phyloP scores from a whole-genome alignment of 2,797 vertebrate species.

The Danionella dracula region DNA sequence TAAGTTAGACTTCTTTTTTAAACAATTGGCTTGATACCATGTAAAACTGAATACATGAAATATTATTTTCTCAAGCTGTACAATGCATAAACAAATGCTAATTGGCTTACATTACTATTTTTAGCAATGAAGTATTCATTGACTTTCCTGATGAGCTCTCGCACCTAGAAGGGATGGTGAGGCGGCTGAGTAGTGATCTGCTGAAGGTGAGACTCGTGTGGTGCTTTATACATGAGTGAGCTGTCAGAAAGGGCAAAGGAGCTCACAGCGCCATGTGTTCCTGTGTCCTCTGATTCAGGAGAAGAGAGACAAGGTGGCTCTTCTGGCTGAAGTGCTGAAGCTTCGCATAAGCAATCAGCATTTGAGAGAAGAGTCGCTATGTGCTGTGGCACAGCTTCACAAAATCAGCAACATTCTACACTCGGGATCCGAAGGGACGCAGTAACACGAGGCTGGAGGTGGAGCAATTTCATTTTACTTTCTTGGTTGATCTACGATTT shows the following conservation, averaged over 20 bases:
- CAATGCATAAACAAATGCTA: background rate
- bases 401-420: constrained; percentile 68
- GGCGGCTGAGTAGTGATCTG: constrained; percentile 68
- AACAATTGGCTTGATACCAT: background rate
- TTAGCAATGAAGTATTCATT: constrained; percentile 51
- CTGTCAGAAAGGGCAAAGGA: background rate
- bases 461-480: too few relatives aligned
- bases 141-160: constrained; percentile 67
- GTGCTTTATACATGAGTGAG: constrained; percentile 4
- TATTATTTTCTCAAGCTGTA: too few relatives aligned
- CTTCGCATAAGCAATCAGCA: constrained; percentile 73
- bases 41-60: too few relatives aligned
- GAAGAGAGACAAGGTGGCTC: constrained; percentile 73
- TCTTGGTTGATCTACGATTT: too few relatives aligned
- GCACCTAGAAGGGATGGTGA: constrained; percentile 71
- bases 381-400: constrained; percentile 66
- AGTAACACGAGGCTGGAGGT: too few relatives aligned
- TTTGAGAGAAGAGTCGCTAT: constrained; percentile 67
- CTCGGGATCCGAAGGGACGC: constrained; percentile 41
- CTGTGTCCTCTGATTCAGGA: constrained; percentile 57
- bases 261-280: background rate
- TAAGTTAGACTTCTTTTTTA: background rate
- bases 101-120: background rate
- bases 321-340: constrained; percentile 68
- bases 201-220: constrained; percentile 60